These are phyloP conservation scores for Alaudala cheleensis DNA, from an alignment of 2,113 vertebrate species.

Conservation along the genomic window DNA sequence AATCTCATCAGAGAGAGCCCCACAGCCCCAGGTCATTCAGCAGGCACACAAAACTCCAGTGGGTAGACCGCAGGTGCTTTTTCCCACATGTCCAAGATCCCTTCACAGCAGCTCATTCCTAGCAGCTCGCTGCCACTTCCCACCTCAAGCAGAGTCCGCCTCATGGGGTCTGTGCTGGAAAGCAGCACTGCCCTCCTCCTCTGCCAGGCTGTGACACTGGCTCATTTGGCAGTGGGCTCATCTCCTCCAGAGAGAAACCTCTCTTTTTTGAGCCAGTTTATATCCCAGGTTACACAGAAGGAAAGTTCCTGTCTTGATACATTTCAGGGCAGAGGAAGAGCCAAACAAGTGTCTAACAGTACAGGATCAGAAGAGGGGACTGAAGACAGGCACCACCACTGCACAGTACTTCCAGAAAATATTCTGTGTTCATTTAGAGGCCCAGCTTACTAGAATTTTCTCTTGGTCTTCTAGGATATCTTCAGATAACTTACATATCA, in stretches of 20 bases:
- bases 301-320: neutral
- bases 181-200: neutral
- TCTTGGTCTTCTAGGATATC: neutral
- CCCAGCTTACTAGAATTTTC: neutral
- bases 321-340: neutral
- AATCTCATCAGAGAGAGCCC: neutral
- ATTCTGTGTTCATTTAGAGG: neutral
- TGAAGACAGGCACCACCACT: neutral
- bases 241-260: neutral
- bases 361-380: neutral
- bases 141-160: neutral
- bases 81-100: neutral
- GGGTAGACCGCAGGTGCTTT: fast-evolving
- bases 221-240: neutral
- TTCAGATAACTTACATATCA: neutral
- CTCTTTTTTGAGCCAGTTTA: neutral
- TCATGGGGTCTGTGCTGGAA: neutral
- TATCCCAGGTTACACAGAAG: neutral
- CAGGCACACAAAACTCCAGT: neutral
- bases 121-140: neutral
- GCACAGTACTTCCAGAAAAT: neutral
- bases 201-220: fast-evolving
- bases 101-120: neutral
- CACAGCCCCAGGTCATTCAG: neutral
- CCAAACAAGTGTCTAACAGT: neutral